Base-by-base conservation (phyloP, 2,888 invertebrate species). In the Thumatha senex region DNA sequence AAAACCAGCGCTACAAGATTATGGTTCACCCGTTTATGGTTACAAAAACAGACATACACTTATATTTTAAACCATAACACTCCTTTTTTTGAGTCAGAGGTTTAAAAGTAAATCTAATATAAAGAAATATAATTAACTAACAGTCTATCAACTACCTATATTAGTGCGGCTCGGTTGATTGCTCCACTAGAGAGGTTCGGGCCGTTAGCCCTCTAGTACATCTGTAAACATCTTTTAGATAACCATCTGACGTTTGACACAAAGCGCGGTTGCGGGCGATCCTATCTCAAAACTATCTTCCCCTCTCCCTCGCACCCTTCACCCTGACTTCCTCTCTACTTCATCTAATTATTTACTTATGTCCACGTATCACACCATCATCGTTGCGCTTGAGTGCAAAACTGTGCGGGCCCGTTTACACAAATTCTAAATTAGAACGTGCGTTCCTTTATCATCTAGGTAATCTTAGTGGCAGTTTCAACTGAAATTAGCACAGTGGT, bases 241-340 rank as follows among this genome's bases (percentile, higher is more conserved):
- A 87, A 84, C 51, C 73, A 91, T 91, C 90, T 89, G 90, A 89
- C 90, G 89, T 88, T 89, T 91, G 90, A 89, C 90, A 90, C 90
- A 90, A 91, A 91, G 89, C 89, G 86, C 87, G 89, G 87, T 86
- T 86, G 85, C 85, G 74, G 71, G 75, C 79, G 89, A 90, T 90
- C 82, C 65, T 76, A 90, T 90, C 90, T 87, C 79, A 67, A 82
- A 88, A 89, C 89, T 88, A 88, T 86, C 82, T 76, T 77, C 75
- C 72, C 43, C 41, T 77, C 73, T 36, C 10, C 77, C 74, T 72
- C 74, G 65, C 78, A 71, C 72, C 71, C 70, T 74, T 52, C 68
- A 24, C 61, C 68, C 74, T 67, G 54, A 78, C 84, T 81, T 85
- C 84, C 85, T 86, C 84, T 76, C 74, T 74, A 77, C 69, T 73